Evolutionary conservation across 2,797 vertebrate genomes (phyloP).

Genomic region (Spinibarbus caldwelli): DNA sequence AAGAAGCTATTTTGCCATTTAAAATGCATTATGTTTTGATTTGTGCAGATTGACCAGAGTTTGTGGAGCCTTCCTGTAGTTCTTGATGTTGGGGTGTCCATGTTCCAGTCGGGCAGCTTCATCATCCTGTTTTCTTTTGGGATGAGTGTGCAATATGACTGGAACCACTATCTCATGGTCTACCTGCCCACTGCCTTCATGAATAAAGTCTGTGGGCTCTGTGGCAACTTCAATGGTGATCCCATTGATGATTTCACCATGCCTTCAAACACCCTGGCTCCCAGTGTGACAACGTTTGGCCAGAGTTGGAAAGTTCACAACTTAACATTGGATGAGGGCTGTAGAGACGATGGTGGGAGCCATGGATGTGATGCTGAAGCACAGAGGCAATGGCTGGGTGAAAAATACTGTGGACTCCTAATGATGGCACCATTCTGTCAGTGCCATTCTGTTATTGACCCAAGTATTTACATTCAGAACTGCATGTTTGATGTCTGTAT

Average conservation of each 20-base stretch:
- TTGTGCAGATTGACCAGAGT: constrained; percentile 69
- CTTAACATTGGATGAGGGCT: constrained; percentile 53
- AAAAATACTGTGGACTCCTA: constrained; percentile 67
- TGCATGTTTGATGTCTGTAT: constrained; percentile 73
- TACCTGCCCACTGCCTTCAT: constrained; percentile 57
- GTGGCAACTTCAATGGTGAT: constrained; percentile 74
- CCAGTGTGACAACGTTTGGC: constrained; percentile 57
- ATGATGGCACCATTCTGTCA: constrained; percentile 64
- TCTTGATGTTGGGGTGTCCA: constrained; percentile 61
- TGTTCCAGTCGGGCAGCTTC: constrained; percentile 69
- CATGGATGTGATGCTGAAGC: constrained; percentile 50
- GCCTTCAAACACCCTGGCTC: constrained; percentile 57
- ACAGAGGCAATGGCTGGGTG: constrained; percentile 52
- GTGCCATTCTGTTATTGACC: constrained; percentile 67
- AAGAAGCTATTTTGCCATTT: not conserved
- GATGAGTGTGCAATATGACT: constrained; percentile 73
- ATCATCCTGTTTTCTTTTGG: constrained; percentile 71
- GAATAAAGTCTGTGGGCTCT: constrained; percentile 70
- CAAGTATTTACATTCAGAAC: constrained; percentile 70
- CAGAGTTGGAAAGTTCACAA: constrained; percentile 73
- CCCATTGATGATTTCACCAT: constrained; percentile 66
- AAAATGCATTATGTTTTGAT: not conserved
- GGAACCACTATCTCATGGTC: constrained; percentile 68
- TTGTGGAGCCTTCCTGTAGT: constrained; percentile 69
- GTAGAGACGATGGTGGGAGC: constrained; percentile 48